Base-by-base conservation (phyloP, 2,797 vertebrate species). In the Spea hammondii region DNA sequence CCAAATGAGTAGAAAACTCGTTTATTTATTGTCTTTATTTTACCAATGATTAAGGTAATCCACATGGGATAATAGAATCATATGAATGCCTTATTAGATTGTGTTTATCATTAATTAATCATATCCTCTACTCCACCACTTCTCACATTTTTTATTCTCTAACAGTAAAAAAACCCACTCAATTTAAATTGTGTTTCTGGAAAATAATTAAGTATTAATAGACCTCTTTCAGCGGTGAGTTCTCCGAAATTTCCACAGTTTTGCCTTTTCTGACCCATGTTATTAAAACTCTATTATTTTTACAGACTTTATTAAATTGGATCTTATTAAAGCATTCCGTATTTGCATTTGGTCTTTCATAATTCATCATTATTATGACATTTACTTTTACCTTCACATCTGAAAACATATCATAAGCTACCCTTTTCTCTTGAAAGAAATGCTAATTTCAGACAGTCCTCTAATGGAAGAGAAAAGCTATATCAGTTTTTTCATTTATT, bases 361-460 rank as follows among this genome's bases (percentile, higher is more conserved):
- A 96, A 97, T 97, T 99, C 96, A 99, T 99, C 98, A 99, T 99
- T 98, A 98, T 98, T 98, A 99, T 98, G 97, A 98, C 97, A 98
- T 99, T 99, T 99, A 93, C 92, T 92, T 93, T 93, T 93, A 98
- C 96, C 94, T 96, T 95, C 94, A 95, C 95, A 96, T 95, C 94
- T 94, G 93, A 88, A 91, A 95, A 95, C 93, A 94, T 96, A 95
- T 95, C 91, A 91, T 93, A 96, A 93, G 96, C 95, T 99, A 97
- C 97, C 97, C 95, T 99, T 99, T 99, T 99, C 95, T 93, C 95
- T 96, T 95, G 93, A 93, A 92, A 94, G 95, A 99, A 98, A 98
- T 97, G 97, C 97, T 99, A 99, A 99, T 99, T 99, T 99, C 97
- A 97, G 97, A 96, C 97, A 96, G 95, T 98, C 96, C 96, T 98